Base-by-base conservation (phyloP, 2,888 invertebrate species). In the Bellardia pandia region DNA sequence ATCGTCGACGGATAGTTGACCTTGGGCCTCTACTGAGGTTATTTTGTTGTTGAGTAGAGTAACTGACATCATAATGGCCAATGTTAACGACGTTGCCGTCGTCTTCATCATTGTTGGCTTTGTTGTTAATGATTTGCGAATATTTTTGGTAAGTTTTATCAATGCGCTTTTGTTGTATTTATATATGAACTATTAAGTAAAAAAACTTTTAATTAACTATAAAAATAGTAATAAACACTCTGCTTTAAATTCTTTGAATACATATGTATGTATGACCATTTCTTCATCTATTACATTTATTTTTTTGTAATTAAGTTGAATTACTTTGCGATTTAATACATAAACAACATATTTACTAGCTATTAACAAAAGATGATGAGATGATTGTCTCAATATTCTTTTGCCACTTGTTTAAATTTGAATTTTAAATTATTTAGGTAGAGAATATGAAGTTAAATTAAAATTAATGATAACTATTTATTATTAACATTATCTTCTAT, bases 1-100 rank as follows among this genome's bases (percentile, higher is more conserved):
- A 78, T 91, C 91, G 68, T 92, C 93, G 23, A 91, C 90, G n/a
- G 89, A 90, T 14, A 90, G 88, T 75, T 92, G 91, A 60, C 74
- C 89, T 56, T 90, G 90, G n/a, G 90, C 91, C 4, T 58, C 2
- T 56, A 68, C 81, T 33, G 23, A 37, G 13, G 11, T 40, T 33
- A 84, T 74, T 60, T 69, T 83, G 53, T 14, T 64, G 68, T 62
- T 74, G 7, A 75, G 53, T 64, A 66, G 37, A 45, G 62, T 56
- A 33, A 79, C 64, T 53, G 82, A 30, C 23, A 78, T 78, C 58
- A 78, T 62, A n/a, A 80, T 72, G 72, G 68, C 62, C 71, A 77
- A 14, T 37, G 69, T 56, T 62, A 74, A 53, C 14, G 11, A 23
- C 4, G 0, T 76, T 53, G 45, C 13, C 45, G 48, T 48, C 13